Conservation (phyloP, 2,113 vertebrate species). For the Parus major region DNA sequence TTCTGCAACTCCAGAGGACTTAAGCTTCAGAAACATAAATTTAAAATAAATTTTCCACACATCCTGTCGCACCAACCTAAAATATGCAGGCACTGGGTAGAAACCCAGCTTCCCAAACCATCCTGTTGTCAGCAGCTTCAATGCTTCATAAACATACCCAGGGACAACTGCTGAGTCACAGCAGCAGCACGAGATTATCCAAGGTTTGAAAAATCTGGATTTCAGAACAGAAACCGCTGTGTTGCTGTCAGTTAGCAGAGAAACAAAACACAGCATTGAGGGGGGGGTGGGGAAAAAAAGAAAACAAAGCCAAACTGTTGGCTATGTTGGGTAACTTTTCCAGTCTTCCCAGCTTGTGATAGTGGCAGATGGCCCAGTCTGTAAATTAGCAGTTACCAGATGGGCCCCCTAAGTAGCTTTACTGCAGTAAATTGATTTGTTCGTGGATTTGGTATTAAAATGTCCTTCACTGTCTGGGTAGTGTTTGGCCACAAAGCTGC, state of each 20-base stretch:
- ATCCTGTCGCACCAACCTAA: background rate
- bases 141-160: background rate
- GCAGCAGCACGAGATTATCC: background rate
- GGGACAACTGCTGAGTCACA: conserved; percentile 28
- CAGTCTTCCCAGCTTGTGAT: conserved; percentile 11
- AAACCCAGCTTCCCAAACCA: background rate
- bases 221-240: conserved; percentile 10
- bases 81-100: background rate
- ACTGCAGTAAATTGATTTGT: conserved; percentile 65
- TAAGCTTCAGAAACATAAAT: background rate
- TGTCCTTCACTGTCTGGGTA: conserved; percentile 25
- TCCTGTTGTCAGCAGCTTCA: conserved; percentile 1
- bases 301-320: conserved; percentile 56
- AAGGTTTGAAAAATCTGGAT: conserved; percentile 4
- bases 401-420: conserved; percentile 67
- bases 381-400: conserved; percentile 67
- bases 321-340: conserved; percentile 44
- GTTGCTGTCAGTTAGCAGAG: background rate
- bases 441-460: conserved; percentile 58
- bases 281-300: accelerated
- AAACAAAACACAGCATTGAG: background rate
- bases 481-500: background rate
- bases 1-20: background rate
- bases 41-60: background rate
- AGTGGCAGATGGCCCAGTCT: conserved; percentile 64